Conservation (phyloP, 2,888 invertebrate species). For the Diplazon laetatorius region DNA sequence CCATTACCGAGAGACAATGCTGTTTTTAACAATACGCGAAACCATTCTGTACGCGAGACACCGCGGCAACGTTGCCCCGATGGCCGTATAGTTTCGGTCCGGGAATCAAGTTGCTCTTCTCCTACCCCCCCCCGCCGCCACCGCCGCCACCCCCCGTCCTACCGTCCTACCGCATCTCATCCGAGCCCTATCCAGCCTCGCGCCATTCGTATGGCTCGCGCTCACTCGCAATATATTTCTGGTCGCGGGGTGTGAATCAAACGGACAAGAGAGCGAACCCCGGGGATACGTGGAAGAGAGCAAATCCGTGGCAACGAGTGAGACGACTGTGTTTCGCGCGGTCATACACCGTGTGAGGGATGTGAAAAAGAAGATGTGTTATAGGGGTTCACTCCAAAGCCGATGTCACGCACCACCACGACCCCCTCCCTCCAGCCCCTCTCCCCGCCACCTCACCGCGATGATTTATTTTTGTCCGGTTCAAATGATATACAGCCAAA, state of each 20-base stretch:
- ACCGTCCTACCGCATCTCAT: constrained; percentile 4
- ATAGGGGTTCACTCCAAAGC: constrained; percentile 33
- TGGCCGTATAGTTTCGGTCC: background rate
- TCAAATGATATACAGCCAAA: constrained; percentile 41
- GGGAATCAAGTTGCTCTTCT: constrained; percentile 6
- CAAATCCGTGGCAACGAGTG: constrained; percentile 6
- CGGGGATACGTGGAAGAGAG: constrained; percentile 31
- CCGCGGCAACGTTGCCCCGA: background rate
- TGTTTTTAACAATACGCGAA: constrained; percentile 67
- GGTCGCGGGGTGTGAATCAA: constrained; percentile 57
- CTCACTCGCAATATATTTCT: constrained; percentile 49
- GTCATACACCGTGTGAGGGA: constrained; percentile 9
- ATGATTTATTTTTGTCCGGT: constrained; percentile 53
- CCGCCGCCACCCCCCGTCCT: no score
- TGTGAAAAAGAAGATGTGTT: constrained; percentile 8
- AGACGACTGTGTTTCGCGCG: constrained; percentile 14
- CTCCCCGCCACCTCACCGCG: no score
- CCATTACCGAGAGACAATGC: constrained; percentile 65
- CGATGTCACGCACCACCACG: constrained; percentile 24
- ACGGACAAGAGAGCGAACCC: constrained; percentile 47
- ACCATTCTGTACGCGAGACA: constrained; percentile 45
- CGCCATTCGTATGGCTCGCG: constrained; percentile 11
- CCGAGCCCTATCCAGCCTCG: constrained; percentile 1
- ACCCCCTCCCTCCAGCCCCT: no score
- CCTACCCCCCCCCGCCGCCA: background rate